phyloP scores from a whole-genome alignment of 2,113 vertebrate genomes.

The Phaethornis superciliosus region DNA sequence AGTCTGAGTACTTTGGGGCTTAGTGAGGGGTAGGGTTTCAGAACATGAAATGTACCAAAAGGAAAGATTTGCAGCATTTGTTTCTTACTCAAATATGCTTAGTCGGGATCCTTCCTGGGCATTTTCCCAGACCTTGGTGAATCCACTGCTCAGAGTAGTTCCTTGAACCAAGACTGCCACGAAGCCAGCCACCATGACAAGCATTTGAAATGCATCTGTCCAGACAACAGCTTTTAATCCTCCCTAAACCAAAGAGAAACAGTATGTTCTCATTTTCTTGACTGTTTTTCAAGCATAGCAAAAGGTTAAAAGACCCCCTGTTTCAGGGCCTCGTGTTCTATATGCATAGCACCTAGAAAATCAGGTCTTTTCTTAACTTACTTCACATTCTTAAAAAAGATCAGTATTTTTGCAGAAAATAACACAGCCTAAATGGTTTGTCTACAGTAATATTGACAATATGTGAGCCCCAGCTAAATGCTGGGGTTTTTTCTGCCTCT shows the following conservation, averaged over 20 bases:
- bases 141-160: constrained; percentile 70
- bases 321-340: not conserved
- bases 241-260: constrained; percentile 71
- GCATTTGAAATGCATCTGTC: constrained; percentile 90
- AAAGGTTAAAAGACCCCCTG: not conserved
- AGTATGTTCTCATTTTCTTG: not conserved
- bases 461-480: not conserved
- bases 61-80: not conserved
- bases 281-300: not conserved
- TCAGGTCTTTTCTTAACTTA: not conserved
- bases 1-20: not conserved
- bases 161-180: constrained; percentile 81
- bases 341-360: not conserved
- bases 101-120: constrained; percentile 79
- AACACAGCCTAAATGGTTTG: not conserved
- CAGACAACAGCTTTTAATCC: constrained; percentile 88
- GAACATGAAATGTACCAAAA: not conserved
- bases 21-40: not conserved
- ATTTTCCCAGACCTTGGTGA: constrained; percentile 71
- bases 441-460: not conserved
- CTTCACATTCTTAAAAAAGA: not conserved
- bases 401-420: not conserved
- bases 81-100: constrained; percentile 79
- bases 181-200: constrained; percentile 85
- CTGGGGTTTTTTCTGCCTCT: not conserved